phyloP scores from a whole-genome alignment of 2,888 invertebrate species.

The Xestia rhomboidea region DNA sequence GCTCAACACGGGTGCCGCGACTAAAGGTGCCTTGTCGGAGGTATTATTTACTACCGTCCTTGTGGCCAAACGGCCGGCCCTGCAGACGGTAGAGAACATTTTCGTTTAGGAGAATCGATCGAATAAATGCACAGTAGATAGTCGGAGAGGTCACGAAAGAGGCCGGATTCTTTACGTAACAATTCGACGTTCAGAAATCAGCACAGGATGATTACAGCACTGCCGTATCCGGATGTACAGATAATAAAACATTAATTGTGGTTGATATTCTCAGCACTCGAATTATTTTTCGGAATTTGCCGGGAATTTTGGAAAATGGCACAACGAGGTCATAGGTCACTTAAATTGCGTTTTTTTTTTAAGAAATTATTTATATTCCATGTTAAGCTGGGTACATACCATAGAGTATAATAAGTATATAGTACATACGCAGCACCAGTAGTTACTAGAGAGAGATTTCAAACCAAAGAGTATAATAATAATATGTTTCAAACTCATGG shows the following conservation, averaged over 20 bases:
- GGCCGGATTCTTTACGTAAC: constrained; percentile 82
- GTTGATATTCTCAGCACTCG: constrained; percentile 29
- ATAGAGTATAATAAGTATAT: too few species aligned
- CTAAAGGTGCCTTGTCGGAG: constrained; percentile 89
- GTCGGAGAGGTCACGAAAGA: constrained; percentile 74
- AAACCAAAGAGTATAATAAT: too few species aligned
- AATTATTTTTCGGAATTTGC: background rate
- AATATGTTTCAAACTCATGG: too few species aligned
- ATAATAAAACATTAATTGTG: constrained; percentile 27
- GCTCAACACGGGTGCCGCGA: constrained; percentile 84
- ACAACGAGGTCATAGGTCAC: background rate
- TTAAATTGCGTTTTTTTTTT: background rate
- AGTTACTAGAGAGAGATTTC: too few species aligned
- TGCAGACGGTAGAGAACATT: constrained; percentile 89
- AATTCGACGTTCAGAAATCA: constrained; percentile 70
- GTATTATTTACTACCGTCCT: constrained; percentile 88
- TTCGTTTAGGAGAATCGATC: constrained; percentile 79
- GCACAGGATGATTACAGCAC: constrained; percentile 63
- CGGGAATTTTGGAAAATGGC: background rate
- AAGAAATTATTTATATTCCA: background rate
- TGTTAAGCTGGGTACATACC: background rate
- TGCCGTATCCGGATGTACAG: constrained; percentile 61
- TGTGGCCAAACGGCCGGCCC: constrained; percentile 88
- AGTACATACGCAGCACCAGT: background rate
- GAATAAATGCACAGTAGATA: constrained; percentile 76